These are phyloP conservation scores for Sciurus carolinensis DNA, from an alignment of 2,797 vertebrate genomes.

Conservation along the genomic window DNA sequence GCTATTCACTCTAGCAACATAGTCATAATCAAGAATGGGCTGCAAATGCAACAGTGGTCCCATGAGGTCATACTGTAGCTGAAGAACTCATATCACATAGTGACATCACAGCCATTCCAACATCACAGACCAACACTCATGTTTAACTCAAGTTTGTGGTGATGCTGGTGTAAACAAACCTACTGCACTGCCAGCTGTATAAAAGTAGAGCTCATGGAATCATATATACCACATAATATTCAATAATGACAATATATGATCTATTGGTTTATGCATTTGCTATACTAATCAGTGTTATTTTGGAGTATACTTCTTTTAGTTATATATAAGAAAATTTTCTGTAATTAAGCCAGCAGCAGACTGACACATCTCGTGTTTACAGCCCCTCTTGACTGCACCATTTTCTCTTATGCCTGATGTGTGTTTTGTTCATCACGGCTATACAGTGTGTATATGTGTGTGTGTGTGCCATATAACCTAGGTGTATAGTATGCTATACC, in stretches of 20 bases:
- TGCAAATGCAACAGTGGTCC: not conserved
- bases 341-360: not conserved
- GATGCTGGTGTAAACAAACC: not conserved
- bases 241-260: not conserved
- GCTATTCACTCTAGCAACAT: not conserved
- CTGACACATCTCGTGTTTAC: too few relatives aligned
- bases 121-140: not conserved
- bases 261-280: too few relatives aligned
- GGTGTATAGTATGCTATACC: not conserved
- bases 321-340: not conserved
- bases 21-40: not conserved
- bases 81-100: not conserved
- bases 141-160: not conserved
- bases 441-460: not conserved
- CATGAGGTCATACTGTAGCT: not conserved
- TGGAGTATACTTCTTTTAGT: not conserved
- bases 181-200: not conserved
- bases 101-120: not conserved
- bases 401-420: not conserved
- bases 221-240: not conserved
- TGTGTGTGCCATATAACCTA: not conserved
- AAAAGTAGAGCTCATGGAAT: not conserved
- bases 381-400: not conserved
- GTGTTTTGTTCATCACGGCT: not conserved
- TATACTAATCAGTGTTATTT: not conserved